Base-by-base conservation (phyloP, 92 coral and sea anemone genomes). In the Bergia sp. region DNA sequence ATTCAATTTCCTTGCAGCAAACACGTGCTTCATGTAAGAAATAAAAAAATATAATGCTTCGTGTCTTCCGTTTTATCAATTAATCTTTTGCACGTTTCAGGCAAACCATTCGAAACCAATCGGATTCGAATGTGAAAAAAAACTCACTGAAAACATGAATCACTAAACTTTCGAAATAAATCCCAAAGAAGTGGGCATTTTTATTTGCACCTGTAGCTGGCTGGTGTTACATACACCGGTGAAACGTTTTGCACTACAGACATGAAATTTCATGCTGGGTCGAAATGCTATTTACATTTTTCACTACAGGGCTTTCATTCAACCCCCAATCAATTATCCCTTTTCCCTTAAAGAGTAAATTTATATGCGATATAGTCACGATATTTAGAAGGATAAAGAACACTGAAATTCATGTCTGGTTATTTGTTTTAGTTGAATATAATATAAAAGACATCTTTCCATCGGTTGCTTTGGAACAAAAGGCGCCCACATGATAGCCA, bases 391-490 rank as follows among this genome's bases (percentile, higher is more conserved):
- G 69, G 7, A 37, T 4, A 84, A 2, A 44, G 41, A 7, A 79
- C 7, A 79, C 37, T 82, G 23, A 43, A 29, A 47, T 29, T 84
- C 87, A 71, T 50, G 57, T 82, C 76, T 43, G 57, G 53, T 65
- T 69, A 43, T 69, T 45, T 84, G 37, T 37, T 43, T 69, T 84
- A 37, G 44, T 13, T 43, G 44, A 55, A 55, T 57, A 74, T 29
- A 29, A 29, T 29, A 69, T 44, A 16, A 43, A 45, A 64, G 72
- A 57, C 67, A 39, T 64, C 43, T 39, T 77, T 82, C 67, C 44
- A 16, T 39, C 41, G 86, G 86, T 82, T 82, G 40, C 18, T 45
- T 44, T 71, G 15, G 61, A 84, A 84, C 87, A 84, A 84, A 80
- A 84, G 87, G 53, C 15, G 29, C 13, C 69, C 87, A 72, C 87